Evolutionary conservation across 2,113 vertebrate species (phyloP).

Genomic region (Cettia cetti): DNA sequence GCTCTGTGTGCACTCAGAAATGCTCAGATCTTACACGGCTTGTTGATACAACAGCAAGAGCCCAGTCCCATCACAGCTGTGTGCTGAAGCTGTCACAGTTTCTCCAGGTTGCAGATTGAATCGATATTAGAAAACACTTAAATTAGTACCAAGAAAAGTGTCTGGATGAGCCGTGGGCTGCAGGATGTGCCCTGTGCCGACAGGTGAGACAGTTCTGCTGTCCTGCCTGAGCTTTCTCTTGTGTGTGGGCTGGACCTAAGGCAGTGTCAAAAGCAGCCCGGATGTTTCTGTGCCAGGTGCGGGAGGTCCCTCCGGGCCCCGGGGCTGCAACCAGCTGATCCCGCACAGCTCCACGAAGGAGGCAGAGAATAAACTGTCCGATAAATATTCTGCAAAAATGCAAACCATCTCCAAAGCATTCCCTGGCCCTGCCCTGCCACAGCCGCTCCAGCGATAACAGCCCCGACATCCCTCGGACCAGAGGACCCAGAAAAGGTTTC

Average conservation of each 20-base stretch:
- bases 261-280: not conserved
- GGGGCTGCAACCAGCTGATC: not conserved
- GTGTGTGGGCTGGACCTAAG: not conserved
- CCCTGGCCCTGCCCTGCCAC: conserved; percentile 2
- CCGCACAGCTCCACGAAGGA: not conserved
- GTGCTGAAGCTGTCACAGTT: not conserved
- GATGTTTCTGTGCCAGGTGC: not conserved
- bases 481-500: conserved; percentile 73
- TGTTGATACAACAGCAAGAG: not conserved
- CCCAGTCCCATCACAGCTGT: not conserved
- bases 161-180: not conserved
- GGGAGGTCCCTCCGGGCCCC: not conserved
- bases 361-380: not conserved
- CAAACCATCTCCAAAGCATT: conserved; percentile 19
- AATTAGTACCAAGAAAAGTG: not conserved
- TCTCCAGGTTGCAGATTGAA: not conserved
- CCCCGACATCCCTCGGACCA: conserved; percentile 30
- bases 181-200: not conserved
- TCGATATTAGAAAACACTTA: not conserved
- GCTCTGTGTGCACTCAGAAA: not conserved
- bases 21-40: not conserved
- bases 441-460: conserved; percentile 37
- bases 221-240: not conserved
- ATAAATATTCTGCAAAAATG: not conserved
- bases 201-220: not conserved